Evolutionary conservation across 1,140 invertebrate species (phyloP).

Genomic region (Eriocheir sinensis): DNA sequence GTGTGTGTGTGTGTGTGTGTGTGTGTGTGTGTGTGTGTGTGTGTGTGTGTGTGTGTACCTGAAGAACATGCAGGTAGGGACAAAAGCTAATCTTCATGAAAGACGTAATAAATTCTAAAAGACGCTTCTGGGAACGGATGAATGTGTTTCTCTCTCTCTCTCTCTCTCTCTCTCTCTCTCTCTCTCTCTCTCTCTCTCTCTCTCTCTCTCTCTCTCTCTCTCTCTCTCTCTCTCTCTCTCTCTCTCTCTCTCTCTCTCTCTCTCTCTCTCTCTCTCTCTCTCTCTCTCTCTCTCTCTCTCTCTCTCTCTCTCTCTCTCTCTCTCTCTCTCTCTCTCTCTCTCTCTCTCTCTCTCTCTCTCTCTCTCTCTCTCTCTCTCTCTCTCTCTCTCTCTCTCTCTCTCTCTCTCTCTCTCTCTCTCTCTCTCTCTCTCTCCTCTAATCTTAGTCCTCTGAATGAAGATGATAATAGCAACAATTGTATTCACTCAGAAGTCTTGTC

Average conservation of each 20-base stretch:
- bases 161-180: not conserved
- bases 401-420: not conserved
- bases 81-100: not conserved
- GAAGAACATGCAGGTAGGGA: not conserved
- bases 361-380: constrained; percentile 11
- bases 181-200: not conserved
- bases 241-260: not conserved
- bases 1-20: too few species aligned
- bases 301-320: not conserved
- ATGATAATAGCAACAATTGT: too few species aligned
- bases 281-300: not conserved
- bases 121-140: too few species aligned
- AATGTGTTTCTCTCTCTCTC: not conserved
- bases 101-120: not conserved
- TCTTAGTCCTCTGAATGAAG: too few species aligned
- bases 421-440: not conserved
- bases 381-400: not conserved
- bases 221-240: too few species aligned
- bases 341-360: not conserved
- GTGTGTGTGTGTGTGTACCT: not conserved
- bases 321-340: too few species aligned
- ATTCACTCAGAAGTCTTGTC: too few species aligned
- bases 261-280: constrained; percentile 11
- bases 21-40: not conserved
- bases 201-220: not conserved